These are phyloP conservation scores for Diuraphis noxia DNA, from an alignment of 1,140 invertebrate species.

Conservation along the genomic window DNA sequence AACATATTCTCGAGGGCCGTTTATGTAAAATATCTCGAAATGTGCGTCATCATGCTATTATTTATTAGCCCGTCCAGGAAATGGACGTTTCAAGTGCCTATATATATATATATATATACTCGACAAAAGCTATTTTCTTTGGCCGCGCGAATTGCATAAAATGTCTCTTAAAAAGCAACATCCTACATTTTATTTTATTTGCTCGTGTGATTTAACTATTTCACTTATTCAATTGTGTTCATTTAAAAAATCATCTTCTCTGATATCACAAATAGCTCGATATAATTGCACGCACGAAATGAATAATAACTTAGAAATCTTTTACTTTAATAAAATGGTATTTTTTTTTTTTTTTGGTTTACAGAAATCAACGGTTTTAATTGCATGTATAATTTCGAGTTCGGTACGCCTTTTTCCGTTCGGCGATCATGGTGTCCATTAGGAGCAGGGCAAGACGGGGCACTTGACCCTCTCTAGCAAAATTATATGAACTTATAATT, in stretches of 20 bases:
- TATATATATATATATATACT: too few species aligned
- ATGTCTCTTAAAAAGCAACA: not conserved
- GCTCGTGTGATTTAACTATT: not conserved
- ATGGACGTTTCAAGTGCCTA: not conserved
- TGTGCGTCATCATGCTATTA: conserved; percentile 25
- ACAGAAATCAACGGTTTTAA: too few species aligned
- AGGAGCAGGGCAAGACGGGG: too few species aligned
- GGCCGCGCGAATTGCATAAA: not conserved
- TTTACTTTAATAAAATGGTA: not conserved
- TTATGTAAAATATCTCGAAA: conserved; percentile 40
- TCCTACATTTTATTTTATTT: not conserved
- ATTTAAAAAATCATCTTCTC: not conserved
- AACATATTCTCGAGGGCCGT: conserved; percentile 34
- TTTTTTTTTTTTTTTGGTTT: not conserved
- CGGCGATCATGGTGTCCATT: too few species aligned
- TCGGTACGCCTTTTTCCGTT: too few species aligned
- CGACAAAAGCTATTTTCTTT: not conserved
- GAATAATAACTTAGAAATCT: not conserved
- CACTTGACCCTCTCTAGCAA: too few species aligned
- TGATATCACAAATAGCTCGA: not conserved
- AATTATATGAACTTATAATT: too few species aligned
- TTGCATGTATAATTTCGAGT: too few species aligned
- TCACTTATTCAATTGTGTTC: not conserved
- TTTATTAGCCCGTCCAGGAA: conserved; percentile 33
- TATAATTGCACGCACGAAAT: not conserved